A percentile compares a stretch with the other conserved stretches of the same genome.
Conservation (phyloP, 2,888 invertebrate genomes). For the Apodemia duryi region DNA sequence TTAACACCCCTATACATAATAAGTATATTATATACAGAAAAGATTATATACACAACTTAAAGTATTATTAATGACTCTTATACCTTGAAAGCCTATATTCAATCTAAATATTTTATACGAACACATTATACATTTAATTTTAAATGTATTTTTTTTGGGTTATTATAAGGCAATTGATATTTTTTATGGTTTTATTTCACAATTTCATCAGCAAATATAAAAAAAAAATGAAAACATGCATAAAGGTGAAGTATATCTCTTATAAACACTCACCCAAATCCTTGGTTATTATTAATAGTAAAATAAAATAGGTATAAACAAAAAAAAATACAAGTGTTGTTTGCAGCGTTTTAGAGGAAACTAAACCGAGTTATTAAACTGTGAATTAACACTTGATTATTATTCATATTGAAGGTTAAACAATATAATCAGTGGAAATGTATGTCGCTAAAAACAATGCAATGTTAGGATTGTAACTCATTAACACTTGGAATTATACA, state of each 20-base stretch:
- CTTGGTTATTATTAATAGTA: slow-evolving; percentile 10
- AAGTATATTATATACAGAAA: background rate
- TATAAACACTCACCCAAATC: slow-evolving; percentile 19
- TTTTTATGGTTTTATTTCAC: background rate
- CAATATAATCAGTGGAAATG: slow-evolving; percentile 6
- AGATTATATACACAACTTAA: background rate
- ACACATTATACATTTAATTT: background rate
- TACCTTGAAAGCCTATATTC: background rate
- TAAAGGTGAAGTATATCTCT: slow-evolving; percentile 4
- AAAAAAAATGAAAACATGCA: slow-evolving; percentile 17
- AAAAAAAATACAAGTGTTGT: slow-evolving; percentile 1
- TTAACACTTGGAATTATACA: slow-evolving; percentile 9
- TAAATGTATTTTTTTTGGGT: background rate
- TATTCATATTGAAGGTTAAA: slow-evolving; percentile 21
- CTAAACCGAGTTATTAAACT: slow-evolving; percentile 13
- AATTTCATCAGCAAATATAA: slow-evolving; percentile 4
- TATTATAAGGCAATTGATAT: background rate
- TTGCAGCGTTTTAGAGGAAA: slow-evolving; percentile 10
- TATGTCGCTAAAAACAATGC: slow-evolving; percentile 11
- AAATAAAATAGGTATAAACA: background rate
- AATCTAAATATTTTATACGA: too few species aligned
- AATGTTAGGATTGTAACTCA: slow-evolving; percentile 7
- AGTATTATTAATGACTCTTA: background rate
- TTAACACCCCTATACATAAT: too few species aligned
- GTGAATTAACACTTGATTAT: slow-evolving; percentile 21